A percentile compares a stretch with the other conserved stretches of the same genome.
Evolutionary conservation across 1,140 invertebrate genomes (phyloP).

Genomic region (Mesaphorura yosii): DNA sequence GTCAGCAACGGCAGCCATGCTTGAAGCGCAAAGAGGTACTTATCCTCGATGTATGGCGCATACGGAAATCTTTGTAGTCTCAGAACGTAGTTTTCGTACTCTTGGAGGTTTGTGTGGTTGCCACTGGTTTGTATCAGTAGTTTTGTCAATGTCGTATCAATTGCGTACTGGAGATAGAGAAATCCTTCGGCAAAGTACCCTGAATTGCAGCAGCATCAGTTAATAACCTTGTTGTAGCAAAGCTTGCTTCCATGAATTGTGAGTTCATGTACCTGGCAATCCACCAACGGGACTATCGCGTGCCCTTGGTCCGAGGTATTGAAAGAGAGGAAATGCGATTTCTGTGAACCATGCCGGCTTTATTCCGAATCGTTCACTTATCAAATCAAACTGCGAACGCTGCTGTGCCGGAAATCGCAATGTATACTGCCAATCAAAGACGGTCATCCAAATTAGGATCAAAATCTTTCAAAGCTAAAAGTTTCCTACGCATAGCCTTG

Average conservation of each 20-base stretch:
- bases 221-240: not conserved
- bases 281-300: slow-evolving; percentile 45
- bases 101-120: slow-evolving; percentile 28
- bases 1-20: slow-evolving; percentile 63
- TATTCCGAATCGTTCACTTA: slow-evolving; percentile 34
- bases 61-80: slow-evolving; percentile 59
- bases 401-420: slow-evolving; percentile 51
- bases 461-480: too few species aligned
- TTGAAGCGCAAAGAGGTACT: slow-evolving; percentile 51
- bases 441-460: not conserved
- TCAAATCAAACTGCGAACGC: slow-evolving; percentile 39
- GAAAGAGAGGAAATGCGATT: slow-evolving; percentile 53
- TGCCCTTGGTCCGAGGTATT: slow-evolving; percentile 51
- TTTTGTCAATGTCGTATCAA: slow-evolving; percentile 47
- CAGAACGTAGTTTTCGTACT: slow-evolving; percentile 19
- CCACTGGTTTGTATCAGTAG: slow-evolving; percentile 38
- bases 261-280: slow-evolving; percentile 44
- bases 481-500: too few species aligned
- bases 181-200: slow-evolving; percentile 59
- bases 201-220: slow-evolving; percentile 34
- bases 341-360: slow-evolving; percentile 51
- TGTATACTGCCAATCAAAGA: slow-evolving; percentile 36
- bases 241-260: not conserved
- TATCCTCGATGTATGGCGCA: slow-evolving; percentile 57
- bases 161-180: slow-evolving; percentile 51